phyloP scores from a whole-genome alignment of 2,113 vertebrate genomes.

The Tricholaema leucomelas region DNA sequence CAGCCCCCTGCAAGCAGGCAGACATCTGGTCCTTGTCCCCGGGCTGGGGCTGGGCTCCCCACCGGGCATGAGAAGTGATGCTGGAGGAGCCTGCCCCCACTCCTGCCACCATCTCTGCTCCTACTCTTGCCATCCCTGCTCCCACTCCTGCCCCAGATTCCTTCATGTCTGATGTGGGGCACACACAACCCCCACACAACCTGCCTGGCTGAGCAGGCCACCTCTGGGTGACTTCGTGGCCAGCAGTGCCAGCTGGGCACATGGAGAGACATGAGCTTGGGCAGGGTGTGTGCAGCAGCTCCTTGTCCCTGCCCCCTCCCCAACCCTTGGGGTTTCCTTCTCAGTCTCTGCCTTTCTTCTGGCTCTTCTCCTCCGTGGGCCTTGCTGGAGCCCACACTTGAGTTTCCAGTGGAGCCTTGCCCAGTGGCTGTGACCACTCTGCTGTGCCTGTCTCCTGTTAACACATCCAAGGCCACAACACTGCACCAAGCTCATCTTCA shows the following conservation, averaged over 20 bases:
- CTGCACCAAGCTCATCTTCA: background rate
- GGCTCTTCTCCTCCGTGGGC: background rate
- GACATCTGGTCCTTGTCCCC: conserved; percentile 81
- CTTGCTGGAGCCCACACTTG: fast-evolving
- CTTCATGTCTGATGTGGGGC: fast-evolving
- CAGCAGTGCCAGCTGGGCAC: background rate
- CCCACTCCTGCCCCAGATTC: background rate
- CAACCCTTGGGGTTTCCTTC: background rate
- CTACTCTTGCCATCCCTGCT: background rate
- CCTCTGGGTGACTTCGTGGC: fast-evolving
- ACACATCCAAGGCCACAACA: background rate
- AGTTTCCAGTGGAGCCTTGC: background rate
- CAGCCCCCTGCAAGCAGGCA: conserved; percentile 68
- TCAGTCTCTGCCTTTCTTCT: background rate
- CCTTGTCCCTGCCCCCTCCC: background rate
- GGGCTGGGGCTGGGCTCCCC: conserved; percentile 70
- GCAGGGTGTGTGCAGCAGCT: background rate
- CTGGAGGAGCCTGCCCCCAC: fast-evolving
- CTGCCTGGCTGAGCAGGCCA: background rate
- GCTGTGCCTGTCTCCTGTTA: background rate
- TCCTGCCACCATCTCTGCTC: background rate
- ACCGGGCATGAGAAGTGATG: conserved; percentile 64
- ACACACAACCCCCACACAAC: background rate
- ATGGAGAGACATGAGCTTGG: background rate
- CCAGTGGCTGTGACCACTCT: background rate